phyloP scores from a whole-genome alignment of 2,113 vertebrate genomes.

The Leucopsar rothschildi region DNA sequence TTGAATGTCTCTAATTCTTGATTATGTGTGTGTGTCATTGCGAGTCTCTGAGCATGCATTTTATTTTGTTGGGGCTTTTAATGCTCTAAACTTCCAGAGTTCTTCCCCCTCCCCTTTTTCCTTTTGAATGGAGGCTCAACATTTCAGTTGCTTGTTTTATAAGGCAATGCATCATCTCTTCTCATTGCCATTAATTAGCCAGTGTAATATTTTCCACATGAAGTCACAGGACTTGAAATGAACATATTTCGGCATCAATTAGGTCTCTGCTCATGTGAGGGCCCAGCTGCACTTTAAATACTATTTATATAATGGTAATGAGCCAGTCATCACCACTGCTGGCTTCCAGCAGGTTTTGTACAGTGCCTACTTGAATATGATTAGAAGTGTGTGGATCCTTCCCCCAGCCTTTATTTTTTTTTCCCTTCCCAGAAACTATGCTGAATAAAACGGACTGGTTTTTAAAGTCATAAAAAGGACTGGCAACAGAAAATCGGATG shows the following conservation, averaged over 20 bases:
- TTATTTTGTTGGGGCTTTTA: constrained; percentile 4
- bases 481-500: constrained; percentile 63
- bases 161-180: constrained; percentile 63
- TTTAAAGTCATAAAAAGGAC: constrained; percentile 53
- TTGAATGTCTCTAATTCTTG: constrained; percentile 17
- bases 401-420: neutral
- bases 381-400: constrained; percentile 46
- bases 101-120: neutral
- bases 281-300: constrained; percentile 67
- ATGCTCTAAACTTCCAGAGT: constrained; percentile 9
- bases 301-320: constrained; percentile 56
- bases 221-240: constrained; percentile 68
- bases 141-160: constrained; percentile 60
- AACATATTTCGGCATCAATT: constrained; percentile 68
- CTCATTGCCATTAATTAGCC: constrained; percentile 62
- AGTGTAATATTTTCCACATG: constrained; percentile 69
- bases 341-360: constrained; percentile 44
- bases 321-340: constrained; percentile 49
- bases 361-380: constrained; percentile 59
- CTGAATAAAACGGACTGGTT: constrained; percentile 47
- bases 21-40: neutral
- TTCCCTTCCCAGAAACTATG: constrained; percentile 58
- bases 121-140: constrained; percentile 21
- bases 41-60: neutral
- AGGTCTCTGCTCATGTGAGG: constrained; percentile 57